Evolutionary conservation across 1,140 invertebrate genomes (phyloP).

Genomic region (Manduca sexta): DNA sequence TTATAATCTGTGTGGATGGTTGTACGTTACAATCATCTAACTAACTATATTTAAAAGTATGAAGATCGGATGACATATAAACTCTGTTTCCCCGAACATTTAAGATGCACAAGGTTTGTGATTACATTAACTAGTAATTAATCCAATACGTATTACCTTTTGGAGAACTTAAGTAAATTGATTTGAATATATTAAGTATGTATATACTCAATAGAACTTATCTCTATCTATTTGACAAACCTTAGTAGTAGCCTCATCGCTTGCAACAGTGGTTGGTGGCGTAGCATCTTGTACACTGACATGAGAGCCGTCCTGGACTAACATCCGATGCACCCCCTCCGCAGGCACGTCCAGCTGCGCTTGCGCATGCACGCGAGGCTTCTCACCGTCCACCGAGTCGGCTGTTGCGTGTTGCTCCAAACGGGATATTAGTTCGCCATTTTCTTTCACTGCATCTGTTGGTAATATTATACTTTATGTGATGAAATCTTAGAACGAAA

Average conservation of each 20-base stretch:
- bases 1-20: too few relatives aligned
- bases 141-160: too few relatives aligned
- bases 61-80: too few relatives aligned
- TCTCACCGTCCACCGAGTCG: constrained; percentile 43
- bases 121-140: too few relatives aligned
- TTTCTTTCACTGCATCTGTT: constrained; percentile 60
- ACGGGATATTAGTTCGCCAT: constrained; percentile 68
- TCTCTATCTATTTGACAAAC: too few relatives aligned
- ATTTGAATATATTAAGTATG: too few relatives aligned
- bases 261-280: constrained; percentile 24
- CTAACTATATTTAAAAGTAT: too few relatives aligned
- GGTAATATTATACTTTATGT: neutral
- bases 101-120: too few relatives aligned
- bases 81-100: too few relatives aligned
- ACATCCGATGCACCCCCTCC: constrained; percentile 54
- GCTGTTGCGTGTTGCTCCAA: constrained; percentile 65
- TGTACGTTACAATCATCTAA: too few relatives aligned
- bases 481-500: neutral
- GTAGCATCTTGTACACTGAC: constrained; percentile 44
- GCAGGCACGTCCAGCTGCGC: constrained; percentile 67
- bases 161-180: too few relatives aligned
- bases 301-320: constrained; percentile 45
- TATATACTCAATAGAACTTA: too few relatives aligned
- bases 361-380: constrained; percentile 50
- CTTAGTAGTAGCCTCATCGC: constrained; percentile 55